Percentiles rank a stretch among this genome's conserved stretches.
These are phyloP conservation scores for Epiperipatus broadwayi DNA, from an alignment of 2,888 invertebrate species.

Conservation along the genomic window DNA sequence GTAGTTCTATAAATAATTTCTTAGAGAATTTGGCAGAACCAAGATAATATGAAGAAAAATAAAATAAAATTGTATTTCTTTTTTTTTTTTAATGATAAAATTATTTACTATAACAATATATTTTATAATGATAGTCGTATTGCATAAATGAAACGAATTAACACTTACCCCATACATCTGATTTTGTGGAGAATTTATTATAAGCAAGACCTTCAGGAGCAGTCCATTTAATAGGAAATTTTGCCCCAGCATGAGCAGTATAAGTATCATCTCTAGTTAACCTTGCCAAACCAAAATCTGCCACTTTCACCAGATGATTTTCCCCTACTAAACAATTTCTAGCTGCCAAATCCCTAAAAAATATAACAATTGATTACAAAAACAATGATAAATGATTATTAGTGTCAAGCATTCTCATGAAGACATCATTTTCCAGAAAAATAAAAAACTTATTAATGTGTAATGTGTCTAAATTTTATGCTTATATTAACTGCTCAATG, in stretches of 20 bases:
- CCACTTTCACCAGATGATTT: slow-evolving; percentile 92
- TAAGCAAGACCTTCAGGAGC: slow-evolving; percentile 97
- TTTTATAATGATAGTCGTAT: background rate
- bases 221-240: slow-evolving; percentile 99
- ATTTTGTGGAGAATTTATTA: slow-evolving; percentile 87
- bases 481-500: no score
- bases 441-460: no score
- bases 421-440: no score
- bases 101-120: background rate
- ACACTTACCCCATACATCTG: slow-evolving; percentile 34
- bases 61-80: no score
- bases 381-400: no score
- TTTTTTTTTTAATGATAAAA: background rate
- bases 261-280: slow-evolving; percentile 98
- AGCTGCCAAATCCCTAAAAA: slow-evolving; percentile 78
- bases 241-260: slow-evolving; percentile 95
- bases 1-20: no score
- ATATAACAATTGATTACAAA: slow-evolving; percentile 4
- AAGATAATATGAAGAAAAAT: background rate
- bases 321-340: slow-evolving; percentile 95
- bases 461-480: no score
- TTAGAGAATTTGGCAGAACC: background rate
- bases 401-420: no score
- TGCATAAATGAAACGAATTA: background rate
- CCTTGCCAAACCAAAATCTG: slow-evolving; percentile 93